Evolutionary conservation across 2,888 invertebrate species (phyloP).

Genomic region (Athalia circularis): DNA sequence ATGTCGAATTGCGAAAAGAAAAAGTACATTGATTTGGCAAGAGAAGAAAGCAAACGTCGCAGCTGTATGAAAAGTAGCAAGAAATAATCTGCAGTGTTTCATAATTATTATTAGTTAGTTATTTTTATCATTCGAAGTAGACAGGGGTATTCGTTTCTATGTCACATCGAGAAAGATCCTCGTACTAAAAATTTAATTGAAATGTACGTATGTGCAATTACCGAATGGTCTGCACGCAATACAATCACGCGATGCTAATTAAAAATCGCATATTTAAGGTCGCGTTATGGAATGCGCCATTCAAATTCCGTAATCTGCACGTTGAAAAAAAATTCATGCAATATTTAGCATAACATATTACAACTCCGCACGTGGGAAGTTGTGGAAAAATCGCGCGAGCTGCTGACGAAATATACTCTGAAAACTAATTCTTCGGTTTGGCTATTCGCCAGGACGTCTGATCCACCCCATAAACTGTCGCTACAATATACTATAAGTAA

Average conservation of each 20-base stretch:
- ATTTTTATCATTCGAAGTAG: no score
- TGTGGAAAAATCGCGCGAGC: not conserved
- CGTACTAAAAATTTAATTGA: no score
- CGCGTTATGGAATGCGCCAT: no score
- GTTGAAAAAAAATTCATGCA: not conserved
- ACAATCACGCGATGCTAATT: no score
- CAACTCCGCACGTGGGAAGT: not conserved
- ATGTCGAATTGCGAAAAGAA: constrained; percentile 56
- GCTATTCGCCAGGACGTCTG: constrained; percentile 12
- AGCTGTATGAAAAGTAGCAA: not conserved
- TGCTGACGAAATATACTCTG: not conserved
- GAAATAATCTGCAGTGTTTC: not conserved
- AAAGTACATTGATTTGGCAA: constrained; percentile 56
- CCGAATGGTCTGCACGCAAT: no score
- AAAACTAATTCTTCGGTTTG: not conserved
- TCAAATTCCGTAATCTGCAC: not conserved
- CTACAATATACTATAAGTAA: constrained; percentile 15
- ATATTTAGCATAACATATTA: not conserved
- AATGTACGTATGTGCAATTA: no score
- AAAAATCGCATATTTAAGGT: no score
- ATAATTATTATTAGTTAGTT: no score
- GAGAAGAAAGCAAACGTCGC: constrained; percentile 47
- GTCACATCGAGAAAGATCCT: no score
- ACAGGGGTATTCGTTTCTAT: no score
- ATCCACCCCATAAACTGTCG: constrained; percentile 36